Conservation (phyloP, 2,888 invertebrate species). For the Spilarctia lutea region DNA sequence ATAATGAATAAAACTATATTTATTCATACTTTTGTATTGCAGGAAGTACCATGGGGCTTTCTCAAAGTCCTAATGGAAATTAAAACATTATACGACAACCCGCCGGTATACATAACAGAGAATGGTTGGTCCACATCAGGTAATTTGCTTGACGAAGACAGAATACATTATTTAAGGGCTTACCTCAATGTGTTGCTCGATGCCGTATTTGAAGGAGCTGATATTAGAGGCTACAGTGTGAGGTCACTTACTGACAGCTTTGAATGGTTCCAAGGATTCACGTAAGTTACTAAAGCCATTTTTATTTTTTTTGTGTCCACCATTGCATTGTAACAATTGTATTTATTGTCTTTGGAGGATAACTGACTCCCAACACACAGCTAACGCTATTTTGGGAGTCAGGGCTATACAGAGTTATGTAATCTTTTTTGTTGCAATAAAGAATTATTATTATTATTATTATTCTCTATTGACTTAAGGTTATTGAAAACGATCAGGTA, state of each 20-base stretch:
- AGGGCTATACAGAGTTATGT: no score
- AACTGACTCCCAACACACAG: no score
- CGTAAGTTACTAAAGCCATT: conserved; percentile 65
- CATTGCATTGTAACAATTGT: no score
- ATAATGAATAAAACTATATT: not conserved
- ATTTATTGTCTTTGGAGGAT: no score
- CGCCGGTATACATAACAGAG: conserved; percentile 86
- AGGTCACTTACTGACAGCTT: conserved; percentile 90
- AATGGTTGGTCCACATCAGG: conserved; percentile 86
- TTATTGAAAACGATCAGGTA: not conserved
- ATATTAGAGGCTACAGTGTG: conserved; percentile 84
- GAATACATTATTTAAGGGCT: conserved; percentile 74
- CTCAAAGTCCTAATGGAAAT: conserved; percentile 84
- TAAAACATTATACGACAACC: conserved; percentile 82
- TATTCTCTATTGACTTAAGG: not conserved
- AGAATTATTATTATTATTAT: no score
- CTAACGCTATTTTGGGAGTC: no score
- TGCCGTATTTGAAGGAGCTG: conserved; percentile 79
- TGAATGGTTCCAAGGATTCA: conserved; percentile 88
- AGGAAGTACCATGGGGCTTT: conserved; percentile 88
- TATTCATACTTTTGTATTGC: conserved; percentile 23
- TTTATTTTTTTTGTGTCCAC: not conserved
- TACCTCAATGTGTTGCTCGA: conserved; percentile 79
- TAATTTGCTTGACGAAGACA: conserved; percentile 77
- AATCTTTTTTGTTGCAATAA: no score